Conservation (phyloP, 2,113 vertebrate species). For the Eulacestoma nigropectus region DNA sequence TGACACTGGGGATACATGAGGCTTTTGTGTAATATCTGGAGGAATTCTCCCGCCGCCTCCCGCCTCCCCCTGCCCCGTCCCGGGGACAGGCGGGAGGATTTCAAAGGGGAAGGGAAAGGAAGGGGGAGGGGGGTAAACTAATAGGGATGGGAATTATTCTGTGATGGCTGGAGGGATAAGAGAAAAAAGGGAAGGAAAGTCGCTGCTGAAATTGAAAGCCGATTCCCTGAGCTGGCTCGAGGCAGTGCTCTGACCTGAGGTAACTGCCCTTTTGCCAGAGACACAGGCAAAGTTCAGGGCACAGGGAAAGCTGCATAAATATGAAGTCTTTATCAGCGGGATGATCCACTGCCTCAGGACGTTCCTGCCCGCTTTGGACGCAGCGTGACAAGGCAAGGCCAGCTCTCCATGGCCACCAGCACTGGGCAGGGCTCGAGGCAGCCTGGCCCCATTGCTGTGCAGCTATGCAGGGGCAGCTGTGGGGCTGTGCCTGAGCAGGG, state of each 20-base stretch:
- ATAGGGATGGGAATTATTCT: constrained; percentile 67
- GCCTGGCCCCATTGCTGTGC: neutral
- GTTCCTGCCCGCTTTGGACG: neutral
- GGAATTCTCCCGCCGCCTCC: constrained; percentile 62
- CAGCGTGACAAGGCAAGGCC: neutral
- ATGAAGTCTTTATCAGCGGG: constrained; percentile 2
- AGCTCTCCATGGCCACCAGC: neutral
- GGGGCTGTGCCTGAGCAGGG: neutral
- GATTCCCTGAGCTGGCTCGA: constrained; percentile 58
- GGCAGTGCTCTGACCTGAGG: constrained; percentile 74
- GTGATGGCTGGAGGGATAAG: constrained; percentile 62
- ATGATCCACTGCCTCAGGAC: neutral
- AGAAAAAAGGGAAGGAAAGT: constrained; percentile 63
- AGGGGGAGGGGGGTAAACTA: constrained; percentile 65
- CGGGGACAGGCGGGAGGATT: constrained; percentile 68
- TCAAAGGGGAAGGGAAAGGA: constrained; percentile 73
- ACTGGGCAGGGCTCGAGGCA: neutral
- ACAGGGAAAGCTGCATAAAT: constrained; percentile 64
- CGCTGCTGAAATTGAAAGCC: constrained; percentile 66
- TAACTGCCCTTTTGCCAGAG: constrained; percentile 68
- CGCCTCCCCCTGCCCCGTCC: constrained; percentile 44
- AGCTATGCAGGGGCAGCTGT: neutral
- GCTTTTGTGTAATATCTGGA: constrained; percentile 74
- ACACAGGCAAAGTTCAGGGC: constrained; percentile 48
- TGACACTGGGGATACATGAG: constrained; percentile 71